Evolutionary conservation across 2,113 vertebrate genomes (phyloP).

Genomic region (Gobius niger): DNA sequence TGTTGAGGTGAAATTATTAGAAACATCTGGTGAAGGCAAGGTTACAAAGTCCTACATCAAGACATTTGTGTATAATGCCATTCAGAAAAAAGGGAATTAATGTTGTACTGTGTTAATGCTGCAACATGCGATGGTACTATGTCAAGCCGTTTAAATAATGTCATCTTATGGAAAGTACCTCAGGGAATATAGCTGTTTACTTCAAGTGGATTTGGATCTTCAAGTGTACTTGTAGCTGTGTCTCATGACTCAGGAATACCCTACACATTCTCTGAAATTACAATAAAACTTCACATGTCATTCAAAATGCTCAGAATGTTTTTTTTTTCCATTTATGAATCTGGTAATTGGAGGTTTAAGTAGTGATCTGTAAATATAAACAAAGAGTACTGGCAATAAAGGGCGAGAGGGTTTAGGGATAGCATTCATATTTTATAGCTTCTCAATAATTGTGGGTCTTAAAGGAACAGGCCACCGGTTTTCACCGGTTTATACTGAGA

Average conservation of each 20-base stretch:
- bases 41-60: conserved; percentile 1
- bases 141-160: conserved; percentile 46
- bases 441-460: not conserved
- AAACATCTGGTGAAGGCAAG: not conserved
- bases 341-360: not conserved
- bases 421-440: too few relatives aligned
- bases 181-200: conserved; percentile 43
- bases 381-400: too few relatives aligned
- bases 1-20: not conserved
- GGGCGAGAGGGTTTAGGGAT: too few relatives aligned
- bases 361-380: too few relatives aligned
- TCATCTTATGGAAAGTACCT: conserved; percentile 36
- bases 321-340: conserved; percentile 1
- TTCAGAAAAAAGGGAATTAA: conserved; percentile 59
- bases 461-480: too few relatives aligned
- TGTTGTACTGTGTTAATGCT: conserved; percentile 39
- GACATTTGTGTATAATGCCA: conserved; percentile 8
- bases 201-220: conserved; percentile 29
- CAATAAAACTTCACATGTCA: conserved; percentile 11
- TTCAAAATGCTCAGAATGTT: too few relatives aligned
- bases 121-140: conserved; percentile 23
- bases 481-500: too few relatives aligned
- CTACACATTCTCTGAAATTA: conserved; percentile 11
- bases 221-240: conserved; percentile 20
- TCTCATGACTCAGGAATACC: conserved; percentile 36